Conservation (phyloP, 2,888 invertebrate genomes). For the Lacanobia wlatinum region DNA sequence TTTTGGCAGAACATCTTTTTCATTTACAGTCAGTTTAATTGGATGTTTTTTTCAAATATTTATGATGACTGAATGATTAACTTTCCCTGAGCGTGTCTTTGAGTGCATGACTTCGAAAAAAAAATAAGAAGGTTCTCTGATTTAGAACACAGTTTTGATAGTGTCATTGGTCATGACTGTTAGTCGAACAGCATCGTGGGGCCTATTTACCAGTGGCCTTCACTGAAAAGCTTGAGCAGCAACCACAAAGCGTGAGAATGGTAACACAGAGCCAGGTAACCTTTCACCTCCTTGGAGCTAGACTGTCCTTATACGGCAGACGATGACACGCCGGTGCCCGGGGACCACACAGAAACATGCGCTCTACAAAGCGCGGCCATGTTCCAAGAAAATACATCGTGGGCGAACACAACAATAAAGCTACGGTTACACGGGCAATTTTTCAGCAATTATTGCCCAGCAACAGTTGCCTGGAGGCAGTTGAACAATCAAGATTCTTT, state of each 20-base stretch:
- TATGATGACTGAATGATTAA: constrained; percentile 10
- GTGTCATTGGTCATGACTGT: too few species aligned
- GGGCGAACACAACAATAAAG: constrained; percentile 64
- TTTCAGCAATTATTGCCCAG: constrained; percentile 9
- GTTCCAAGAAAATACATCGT: constrained; percentile 70
- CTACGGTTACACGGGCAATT: constrained; percentile 3
- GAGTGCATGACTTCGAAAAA: constrained; percentile 20
- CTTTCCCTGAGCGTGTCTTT: constrained; percentile 22
- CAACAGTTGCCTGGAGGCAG: not conserved
- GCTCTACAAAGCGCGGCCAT: constrained; percentile 50
- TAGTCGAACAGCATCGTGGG: too few species aligned
- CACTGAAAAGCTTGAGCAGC: constrained; percentile 10
- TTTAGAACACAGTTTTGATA: too few species aligned
- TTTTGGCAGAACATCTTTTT: constrained; percentile 33
- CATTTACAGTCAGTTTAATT: constrained; percentile 17
- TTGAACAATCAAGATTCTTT: too few species aligned
- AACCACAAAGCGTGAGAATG: constrained; percentile 75
- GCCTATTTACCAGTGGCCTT: not conserved
- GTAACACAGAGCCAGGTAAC: constrained; percentile 76
- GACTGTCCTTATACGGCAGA: constrained; percentile 73
- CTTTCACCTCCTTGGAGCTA: constrained; percentile 81
- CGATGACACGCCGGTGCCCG: constrained; percentile 67
- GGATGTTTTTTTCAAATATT: constrained; percentile 12
- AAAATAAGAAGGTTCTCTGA: not conserved
- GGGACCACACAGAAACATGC: constrained; percentile 74